Base-by-base conservation (phyloP, 2,888 invertebrate genomes). In the Resseliella maxima region DNA sequence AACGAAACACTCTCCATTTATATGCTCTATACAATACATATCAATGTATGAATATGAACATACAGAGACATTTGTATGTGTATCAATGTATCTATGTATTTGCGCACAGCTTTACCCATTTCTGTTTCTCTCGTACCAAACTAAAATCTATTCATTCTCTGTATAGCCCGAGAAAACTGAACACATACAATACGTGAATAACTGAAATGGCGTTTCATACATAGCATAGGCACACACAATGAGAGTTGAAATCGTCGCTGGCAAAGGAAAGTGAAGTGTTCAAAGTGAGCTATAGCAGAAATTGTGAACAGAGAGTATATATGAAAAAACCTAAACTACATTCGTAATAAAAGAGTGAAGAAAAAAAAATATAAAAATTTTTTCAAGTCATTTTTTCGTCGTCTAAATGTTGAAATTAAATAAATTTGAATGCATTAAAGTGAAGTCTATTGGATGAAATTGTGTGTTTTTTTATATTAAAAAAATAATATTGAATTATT, bases 261-360 rank as follows among this genome's bases (percentile, higher is more conserved):
- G 72, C 31, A 72, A 72, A 72, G 72, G 72, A 72, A 72, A 72
- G 72, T 72, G 72, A 72, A 72, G 72, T 72, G 72, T 72, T 72
- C 31, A 6, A 72, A 50, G 46, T 18, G 5, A 59, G 59, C 24
- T 24, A 18, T 18, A 50, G 50, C 50, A 50, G 50, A n/a, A n/a
- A n/a, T n/a, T n/a, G n/a, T n/a, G n/a, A n/a, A n/a, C 50, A 50
- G 50, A 50, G 50, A 10, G 15, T 6, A 6, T 12, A 24, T 10
- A 59, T 6, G 24, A 24, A 59, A 59, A 59, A 59, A 24, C 12
- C 12, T 41, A 41, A 41, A 41, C 41, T 41, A 41, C 5, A 59
- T 6, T 59, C 59, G 59, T 59, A n/a, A 59, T 59, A 59, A n/a
- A 59, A 24, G n/a, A 12, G 2, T 50, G 5, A 8, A 41, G 41